These are phyloP conservation scores for Hirtodrosophila cameraria DNA, from an alignment of 2,888 invertebrate genomes.

Conservation along the genomic window DNA sequence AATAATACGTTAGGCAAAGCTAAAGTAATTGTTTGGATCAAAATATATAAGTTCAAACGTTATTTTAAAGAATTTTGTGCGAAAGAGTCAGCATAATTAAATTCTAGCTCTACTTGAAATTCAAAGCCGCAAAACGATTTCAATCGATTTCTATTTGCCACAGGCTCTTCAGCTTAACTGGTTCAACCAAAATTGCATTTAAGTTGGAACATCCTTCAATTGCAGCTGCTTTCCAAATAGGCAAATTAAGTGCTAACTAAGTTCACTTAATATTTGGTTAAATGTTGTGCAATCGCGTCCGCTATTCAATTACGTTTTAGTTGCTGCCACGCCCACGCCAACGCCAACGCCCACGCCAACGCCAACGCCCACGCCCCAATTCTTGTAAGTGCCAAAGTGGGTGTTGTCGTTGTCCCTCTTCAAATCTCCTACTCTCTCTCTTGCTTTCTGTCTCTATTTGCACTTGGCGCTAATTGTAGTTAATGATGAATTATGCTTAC, in stretches of 20 bases:
- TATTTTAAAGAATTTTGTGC: no score
- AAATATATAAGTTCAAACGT: no score
- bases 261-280: conserved; percentile 31
- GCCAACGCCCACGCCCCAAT: not conserved
- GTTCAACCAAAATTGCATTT: conserved; percentile 19
- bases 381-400: conserved; percentile 9
- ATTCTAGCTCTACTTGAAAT: not conserved
- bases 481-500: conserved; percentile 54
- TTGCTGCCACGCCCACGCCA: conserved; percentile 1
- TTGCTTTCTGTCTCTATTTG: no score
- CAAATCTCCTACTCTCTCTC: conserved; percentile 38
- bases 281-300: conserved; percentile 21
- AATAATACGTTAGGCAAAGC: no score
- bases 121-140: not conserved
- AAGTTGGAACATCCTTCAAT: conserved; percentile 13
- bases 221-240: not conserved
- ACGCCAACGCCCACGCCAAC: no score
- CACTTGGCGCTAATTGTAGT: conserved; percentile 63
- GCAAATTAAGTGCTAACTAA: conserved; percentile 19
- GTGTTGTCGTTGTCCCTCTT: conserved; percentile 10
- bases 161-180: conserved; percentile 3
- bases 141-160: conserved; percentile 21
- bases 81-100: conserved; percentile 7
- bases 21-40: no score
- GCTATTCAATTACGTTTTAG: conserved; percentile 23